Percentiles rank a stretch among this genome's conserved stretches.
phyloP scores from a whole-genome alignment of 1,140 invertebrate species.

The Phymastichus coffea region DNA sequence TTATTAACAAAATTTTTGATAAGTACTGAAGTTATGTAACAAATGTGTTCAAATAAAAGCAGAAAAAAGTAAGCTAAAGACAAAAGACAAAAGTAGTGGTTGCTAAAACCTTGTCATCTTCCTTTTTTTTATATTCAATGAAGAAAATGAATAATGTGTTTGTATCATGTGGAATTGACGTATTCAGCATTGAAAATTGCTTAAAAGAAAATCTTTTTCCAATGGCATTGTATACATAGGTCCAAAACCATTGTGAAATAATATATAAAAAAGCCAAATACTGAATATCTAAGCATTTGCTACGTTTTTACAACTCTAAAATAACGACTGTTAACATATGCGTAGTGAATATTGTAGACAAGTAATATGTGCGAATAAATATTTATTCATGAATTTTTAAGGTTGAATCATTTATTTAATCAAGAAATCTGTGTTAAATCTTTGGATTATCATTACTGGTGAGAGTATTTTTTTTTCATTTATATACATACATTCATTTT shows the following conservation, averaged over 20 bases:
- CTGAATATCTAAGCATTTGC: constrained; percentile 40
- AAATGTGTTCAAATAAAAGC: constrained; percentile 21
- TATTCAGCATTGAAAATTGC: constrained; percentile 25
- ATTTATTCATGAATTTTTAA: constrained; percentile 51
- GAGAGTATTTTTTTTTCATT: not conserved
- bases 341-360: constrained; percentile 45
- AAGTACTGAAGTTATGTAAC: constrained; percentile 14
- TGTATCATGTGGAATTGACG: constrained; percentile 15
- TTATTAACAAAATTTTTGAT: constrained; percentile 1
- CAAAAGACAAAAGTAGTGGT: not conserved
- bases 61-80: not conserved
- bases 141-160: not conserved
- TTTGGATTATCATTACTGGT: no score
- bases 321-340: constrained; percentile 40
- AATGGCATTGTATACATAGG: constrained; percentile 20
- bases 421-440: no score
- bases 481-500: not conserved
- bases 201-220: constrained; percentile 15
- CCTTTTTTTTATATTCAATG: no score
- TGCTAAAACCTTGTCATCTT: not conserved
- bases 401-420: no score
- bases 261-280: constrained; percentile 35
- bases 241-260: constrained; percentile 20
- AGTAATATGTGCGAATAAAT: constrained; percentile 48
- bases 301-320: constrained; percentile 40